phyloP scores from a whole-genome alignment of 2,113 vertebrate genomes.

The Chaenogobius annularis region DNA sequence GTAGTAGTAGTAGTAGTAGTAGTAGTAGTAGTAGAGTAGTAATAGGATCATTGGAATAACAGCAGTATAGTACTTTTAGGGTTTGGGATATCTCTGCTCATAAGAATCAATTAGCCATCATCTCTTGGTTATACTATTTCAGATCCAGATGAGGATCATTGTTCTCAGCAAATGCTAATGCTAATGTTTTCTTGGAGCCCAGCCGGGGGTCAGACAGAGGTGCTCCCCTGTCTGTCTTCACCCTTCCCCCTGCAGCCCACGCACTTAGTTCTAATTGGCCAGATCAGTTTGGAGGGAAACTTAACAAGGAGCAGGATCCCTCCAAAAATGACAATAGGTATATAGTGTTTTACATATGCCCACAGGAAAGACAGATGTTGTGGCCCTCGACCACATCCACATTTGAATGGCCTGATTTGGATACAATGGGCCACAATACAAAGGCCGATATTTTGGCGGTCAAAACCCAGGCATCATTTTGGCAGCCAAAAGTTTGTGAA shows the following conservation, averaged over 20 bases:
- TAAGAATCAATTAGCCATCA: slow-evolving; percentile 45
- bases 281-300: slow-evolving; percentile 74
- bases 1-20: too few relatives aligned
- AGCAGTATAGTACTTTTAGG: not conserved
- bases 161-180: slow-evolving; percentile 39
- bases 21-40: too few relatives aligned
- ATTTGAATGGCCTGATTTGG: slow-evolving; percentile 62
- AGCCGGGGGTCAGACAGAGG: slow-evolving; percentile 68
- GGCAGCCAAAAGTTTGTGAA: slow-evolving; percentile 10
- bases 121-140: slow-evolving; percentile 16
- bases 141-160: slow-evolving; percentile 44
- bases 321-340: slow-evolving; percentile 75
- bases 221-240: slow-evolving; percentile 48
- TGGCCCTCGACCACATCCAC: slow-evolving; percentile 57
- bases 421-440: slow-evolving; percentile 63
- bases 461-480: slow-evolving; percentile 27
- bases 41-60: not conserved
- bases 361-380: slow-evolving; percentile 73
- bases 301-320: slow-evolving; percentile 62
- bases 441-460: slow-evolving; percentile 62
- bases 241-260: slow-evolving; percentile 39
- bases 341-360: slow-evolving; percentile 71
- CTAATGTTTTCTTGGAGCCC: slow-evolving; percentile 40
- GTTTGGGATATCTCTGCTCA: slow-evolving; percentile 14
- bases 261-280: slow-evolving; percentile 62